Conservation (phyloP, 2,113 vertebrate genomes). For the Beaufortia kweichowensis region DNA sequence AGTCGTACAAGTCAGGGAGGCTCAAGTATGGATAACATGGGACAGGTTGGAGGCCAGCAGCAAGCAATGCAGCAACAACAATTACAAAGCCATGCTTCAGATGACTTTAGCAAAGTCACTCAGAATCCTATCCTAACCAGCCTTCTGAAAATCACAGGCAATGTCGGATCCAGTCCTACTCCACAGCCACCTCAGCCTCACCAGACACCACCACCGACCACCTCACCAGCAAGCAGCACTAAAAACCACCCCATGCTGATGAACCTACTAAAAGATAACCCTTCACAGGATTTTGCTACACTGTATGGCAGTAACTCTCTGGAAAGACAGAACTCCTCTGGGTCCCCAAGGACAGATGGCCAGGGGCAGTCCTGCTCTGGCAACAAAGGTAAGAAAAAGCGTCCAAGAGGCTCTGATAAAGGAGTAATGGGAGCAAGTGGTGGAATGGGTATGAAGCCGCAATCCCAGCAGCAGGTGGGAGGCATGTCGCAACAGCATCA, state of each 20-base stretch:
- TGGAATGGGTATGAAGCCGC: slow-evolving; percentile 65
- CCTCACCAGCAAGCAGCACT: slow-evolving; percentile 96
- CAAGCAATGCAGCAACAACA: slow-evolving; percentile 66
- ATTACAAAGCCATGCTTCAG: slow-evolving; percentile 82
- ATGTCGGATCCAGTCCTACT: slow-evolving; percentile 91
- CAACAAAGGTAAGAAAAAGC: slow-evolving; percentile 92
- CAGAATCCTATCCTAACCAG: slow-evolving; percentile 99
- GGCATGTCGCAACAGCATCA: slow-evolving; percentile 67
- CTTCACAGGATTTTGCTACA: slow-evolving; percentile 91
- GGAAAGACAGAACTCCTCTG: slow-evolving; percentile 95
- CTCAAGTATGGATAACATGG: slow-evolving; percentile 66
- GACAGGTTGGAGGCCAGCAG: slow-evolving; percentile 66
- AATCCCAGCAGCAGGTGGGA: slow-evolving; percentile 48
- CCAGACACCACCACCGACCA: slow-evolving; percentile 92
- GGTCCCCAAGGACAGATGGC: slow-evolving; percentile 84
- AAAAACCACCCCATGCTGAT: slow-evolving; percentile 99
- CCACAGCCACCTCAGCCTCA: slow-evolving; percentile 80
- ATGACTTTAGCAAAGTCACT: slow-evolving; percentile 96
- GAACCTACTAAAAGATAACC: slow-evolving; percentile 98
- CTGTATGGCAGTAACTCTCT: slow-evolving; percentile 91
- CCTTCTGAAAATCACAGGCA: slow-evolving; percentile 95
- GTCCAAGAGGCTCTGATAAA: slow-evolving; percentile 83
- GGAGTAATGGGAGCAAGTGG: slow-evolving; percentile 58
- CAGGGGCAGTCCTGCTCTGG: slow-evolving; percentile 67
- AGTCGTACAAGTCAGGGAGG: slow-evolving; percentile 63